Percentiles rank a stretch among this genome's conserved stretches.
Conservation (phyloP, 1,140 invertebrate species). For the Ostrea edulis region DNA sequence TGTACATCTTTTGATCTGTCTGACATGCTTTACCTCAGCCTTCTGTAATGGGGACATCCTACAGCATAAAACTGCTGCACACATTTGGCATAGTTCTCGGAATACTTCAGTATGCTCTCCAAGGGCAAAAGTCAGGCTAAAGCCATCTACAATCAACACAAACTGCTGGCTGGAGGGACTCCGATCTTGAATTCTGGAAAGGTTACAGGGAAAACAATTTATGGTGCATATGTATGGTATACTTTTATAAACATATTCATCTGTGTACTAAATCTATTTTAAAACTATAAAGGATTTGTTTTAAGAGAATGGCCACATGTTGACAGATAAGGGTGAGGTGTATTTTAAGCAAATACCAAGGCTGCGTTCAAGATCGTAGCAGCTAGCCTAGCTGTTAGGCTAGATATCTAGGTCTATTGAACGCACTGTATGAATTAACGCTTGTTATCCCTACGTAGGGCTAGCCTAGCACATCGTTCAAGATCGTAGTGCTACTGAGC, state of each 20-base stretch:
- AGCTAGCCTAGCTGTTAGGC: no score
- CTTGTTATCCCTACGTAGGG: no score
- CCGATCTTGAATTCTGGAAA: slow-evolving; percentile 11
- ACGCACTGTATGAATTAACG: no score
- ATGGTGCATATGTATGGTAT: background rate
- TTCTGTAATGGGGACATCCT: slow-evolving; percentile 79
- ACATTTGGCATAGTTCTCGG: slow-evolving; percentile 65
- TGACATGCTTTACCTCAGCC: slow-evolving; percentile 68
- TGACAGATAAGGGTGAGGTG: no score
- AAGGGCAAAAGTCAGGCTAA: slow-evolving; percentile 64
- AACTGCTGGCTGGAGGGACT: slow-evolving; percentile 46
- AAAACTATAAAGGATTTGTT: no score
- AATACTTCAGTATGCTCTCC: slow-evolving; percentile 58
- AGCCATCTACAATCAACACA: slow-evolving; percentile 70
- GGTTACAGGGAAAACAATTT: background rate
- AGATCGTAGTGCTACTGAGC: no score
- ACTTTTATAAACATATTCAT: background rate
- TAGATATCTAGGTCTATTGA: no score
- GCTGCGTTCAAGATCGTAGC: no score
- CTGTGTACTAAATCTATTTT: background rate
- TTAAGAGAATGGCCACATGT: no score
- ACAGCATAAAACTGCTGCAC: slow-evolving; percentile 78
- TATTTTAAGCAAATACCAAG: no score
- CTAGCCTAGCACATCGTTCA: no score
- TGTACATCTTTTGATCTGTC: no score